phyloP scores from a whole-genome alignment of 2,113 vertebrate genomes.

The Carollia perspicillata region DNA sequence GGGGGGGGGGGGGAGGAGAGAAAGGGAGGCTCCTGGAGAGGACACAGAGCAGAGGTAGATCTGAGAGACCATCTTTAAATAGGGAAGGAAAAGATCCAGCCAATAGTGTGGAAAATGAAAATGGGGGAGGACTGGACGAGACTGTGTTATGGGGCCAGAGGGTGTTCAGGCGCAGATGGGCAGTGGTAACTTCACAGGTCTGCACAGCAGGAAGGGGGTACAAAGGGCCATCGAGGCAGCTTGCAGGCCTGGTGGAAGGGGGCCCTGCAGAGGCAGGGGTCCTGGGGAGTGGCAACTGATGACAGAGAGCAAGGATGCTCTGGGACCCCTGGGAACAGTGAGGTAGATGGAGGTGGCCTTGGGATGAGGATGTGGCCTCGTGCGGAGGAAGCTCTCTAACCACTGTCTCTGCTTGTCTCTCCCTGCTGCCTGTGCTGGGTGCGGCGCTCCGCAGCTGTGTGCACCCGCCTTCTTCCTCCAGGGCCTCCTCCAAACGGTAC shows the following conservation, averaged over 20 bases:
- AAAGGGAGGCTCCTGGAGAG: neutral
- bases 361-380: neutral
- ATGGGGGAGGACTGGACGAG: rapidly evolving
- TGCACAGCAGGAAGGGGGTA: rapidly evolving
- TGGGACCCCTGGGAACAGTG: neutral
- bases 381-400: constrained; percentile 14
- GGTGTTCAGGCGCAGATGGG: rapidly evolving
- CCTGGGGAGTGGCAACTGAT: neutral
- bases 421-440: neutral
- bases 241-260: neutral
- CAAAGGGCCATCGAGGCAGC: neutral
- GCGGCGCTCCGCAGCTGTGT: constrained; percentile 57
- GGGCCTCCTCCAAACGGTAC: constrained; percentile 69
- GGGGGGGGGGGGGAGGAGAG: neutral
- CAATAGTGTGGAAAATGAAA: rapidly evolving
- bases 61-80: neutral
- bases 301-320: neutral
- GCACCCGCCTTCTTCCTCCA: constrained; percentile 70
- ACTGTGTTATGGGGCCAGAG: neutral
- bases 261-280: neutral
- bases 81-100: neutral
- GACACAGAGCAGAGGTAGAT: neutral
- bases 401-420: constrained; percentile 64
- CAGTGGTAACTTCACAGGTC: rapidly evolving
- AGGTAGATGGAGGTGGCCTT: neutral